These are phyloP conservation scores for Ciconia boyciana DNA, from an alignment of 2,113 vertebrate species.

Conservation along the genomic window DNA sequence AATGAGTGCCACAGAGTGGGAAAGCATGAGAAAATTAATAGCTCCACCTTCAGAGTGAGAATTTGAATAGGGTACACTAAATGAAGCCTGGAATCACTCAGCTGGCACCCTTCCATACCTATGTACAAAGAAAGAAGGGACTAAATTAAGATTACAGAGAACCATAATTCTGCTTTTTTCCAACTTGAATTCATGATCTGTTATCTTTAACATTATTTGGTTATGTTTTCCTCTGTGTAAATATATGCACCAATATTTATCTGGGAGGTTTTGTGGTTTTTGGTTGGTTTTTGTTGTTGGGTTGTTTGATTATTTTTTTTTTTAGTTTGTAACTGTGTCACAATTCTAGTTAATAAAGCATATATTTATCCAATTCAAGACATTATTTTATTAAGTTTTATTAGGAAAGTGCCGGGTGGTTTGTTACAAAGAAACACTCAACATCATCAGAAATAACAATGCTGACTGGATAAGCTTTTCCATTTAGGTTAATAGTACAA, in stretches of 20 bases:
- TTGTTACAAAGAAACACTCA: not conserved
- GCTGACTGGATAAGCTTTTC: not conserved
- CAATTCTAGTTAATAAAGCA: not conserved
- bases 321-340: not conserved
- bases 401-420: not conserved
- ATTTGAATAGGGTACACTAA: not conserved
- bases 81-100: not conserved
- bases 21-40: not conserved
- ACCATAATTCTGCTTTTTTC: not conserved
- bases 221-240: not conserved
- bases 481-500: not conserved
- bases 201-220: not conserved
- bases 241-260: not conserved
- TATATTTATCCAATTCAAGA: not conserved
- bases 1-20: not conserved
- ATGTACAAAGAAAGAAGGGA: too few relatives aligned
- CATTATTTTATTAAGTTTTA: not conserved
- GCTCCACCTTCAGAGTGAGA: not conserved
- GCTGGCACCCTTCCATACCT: not conserved
- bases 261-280: too few relatives aligned
- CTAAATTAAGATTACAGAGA: not conserved
- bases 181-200: not conserved
- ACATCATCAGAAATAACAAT: not conserved
- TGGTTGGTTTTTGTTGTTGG: too few relatives aligned
- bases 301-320: too few relatives aligned